Conservation (phyloP, 1,140 invertebrate species). For the Hycleus phaleratus region DNA sequence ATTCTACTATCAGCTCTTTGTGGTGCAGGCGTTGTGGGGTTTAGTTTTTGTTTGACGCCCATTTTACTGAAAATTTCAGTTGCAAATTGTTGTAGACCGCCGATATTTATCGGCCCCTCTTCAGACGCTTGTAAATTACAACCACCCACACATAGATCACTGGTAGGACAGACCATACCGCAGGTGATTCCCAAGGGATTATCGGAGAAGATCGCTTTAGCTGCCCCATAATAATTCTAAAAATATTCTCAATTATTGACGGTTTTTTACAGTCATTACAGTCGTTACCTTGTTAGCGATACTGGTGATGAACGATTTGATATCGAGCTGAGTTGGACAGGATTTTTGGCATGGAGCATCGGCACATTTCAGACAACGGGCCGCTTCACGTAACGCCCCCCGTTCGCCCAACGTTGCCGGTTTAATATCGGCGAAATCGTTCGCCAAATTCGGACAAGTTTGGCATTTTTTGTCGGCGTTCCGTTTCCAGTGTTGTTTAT, state of each 20-base stretch:
- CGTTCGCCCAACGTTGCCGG: conserved; percentile 94
- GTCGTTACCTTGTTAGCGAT: conserved; percentile 84
- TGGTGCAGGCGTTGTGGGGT: conserved; percentile 55
- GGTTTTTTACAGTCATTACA: neutral
- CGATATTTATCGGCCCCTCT: conserved; percentile 97
- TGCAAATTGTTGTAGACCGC: conserved; percentile 95
- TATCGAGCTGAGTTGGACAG: conserved; percentile 94
- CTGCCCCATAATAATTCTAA: conserved; percentile 96
- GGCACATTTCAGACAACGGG: conserved; percentile 91
- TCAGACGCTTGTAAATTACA: conserved; percentile 94
- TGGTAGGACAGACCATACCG: conserved; percentile 98
- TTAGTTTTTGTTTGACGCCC: conserved; percentile 78
- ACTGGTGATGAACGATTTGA: conserved; percentile 94
- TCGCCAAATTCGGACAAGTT: conserved; percentile 60
- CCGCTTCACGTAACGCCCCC: conserved; percentile 84
- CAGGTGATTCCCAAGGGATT: conserved; percentile 95
- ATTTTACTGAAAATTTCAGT: conserved; percentile 93
- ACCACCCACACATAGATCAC: conserved; percentile 94
- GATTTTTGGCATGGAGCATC: conserved; percentile 98
- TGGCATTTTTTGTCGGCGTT: conserved; percentile 78
- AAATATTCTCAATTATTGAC: conserved; percentile 14
- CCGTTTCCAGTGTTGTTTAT: conserved; percentile 92
- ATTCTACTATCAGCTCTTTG: conserved; percentile 67
- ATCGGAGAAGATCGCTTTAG: conserved; percentile 92
- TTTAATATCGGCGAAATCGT: conserved; percentile 96